Percentiles rank a stretch among this genome's conserved stretches.
Conservation (phyloP, 2,113 vertebrate genomes). For the Passer domesticus region DNA sequence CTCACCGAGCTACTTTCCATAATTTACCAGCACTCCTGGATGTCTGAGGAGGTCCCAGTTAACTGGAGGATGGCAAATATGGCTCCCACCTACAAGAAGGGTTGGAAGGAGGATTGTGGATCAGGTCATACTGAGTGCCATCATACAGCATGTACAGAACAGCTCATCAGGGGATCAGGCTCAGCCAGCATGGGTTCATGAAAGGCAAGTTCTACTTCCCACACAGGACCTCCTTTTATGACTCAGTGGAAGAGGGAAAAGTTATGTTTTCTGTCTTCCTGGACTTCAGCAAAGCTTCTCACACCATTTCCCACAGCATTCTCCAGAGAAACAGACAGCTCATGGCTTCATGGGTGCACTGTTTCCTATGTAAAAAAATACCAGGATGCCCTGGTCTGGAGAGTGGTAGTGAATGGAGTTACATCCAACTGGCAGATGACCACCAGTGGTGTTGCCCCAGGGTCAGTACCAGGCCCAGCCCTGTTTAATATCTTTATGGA, state of each 20-base stretch:
- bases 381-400: neutral
- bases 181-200: neutral
- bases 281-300: neutral
- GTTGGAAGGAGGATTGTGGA: neutral
- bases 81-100: neutral
- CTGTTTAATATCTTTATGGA: neutral
- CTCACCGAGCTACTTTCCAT: neutral
- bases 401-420: neutral
- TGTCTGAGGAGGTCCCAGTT: neutral
- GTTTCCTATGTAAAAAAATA: neutral
- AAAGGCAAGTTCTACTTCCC: neutral
- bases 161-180: neutral
- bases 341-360: no score
- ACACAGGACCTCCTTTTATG: neutral
- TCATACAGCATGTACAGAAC: rapidly evolving
- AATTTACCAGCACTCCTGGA: neutral
- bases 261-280: neutral
- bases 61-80: neutral
- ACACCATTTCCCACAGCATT: neutral
- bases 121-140: neutral
- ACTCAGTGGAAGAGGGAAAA: rapidly evolving
- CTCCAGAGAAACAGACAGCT: neutral
- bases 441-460: neutral
- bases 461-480: no score
- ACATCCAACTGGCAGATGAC: rapidly evolving